phyloP scores from a whole-genome alignment of 1,140 invertebrate genomes.

The Drosophila trapezifrons region DNA sequence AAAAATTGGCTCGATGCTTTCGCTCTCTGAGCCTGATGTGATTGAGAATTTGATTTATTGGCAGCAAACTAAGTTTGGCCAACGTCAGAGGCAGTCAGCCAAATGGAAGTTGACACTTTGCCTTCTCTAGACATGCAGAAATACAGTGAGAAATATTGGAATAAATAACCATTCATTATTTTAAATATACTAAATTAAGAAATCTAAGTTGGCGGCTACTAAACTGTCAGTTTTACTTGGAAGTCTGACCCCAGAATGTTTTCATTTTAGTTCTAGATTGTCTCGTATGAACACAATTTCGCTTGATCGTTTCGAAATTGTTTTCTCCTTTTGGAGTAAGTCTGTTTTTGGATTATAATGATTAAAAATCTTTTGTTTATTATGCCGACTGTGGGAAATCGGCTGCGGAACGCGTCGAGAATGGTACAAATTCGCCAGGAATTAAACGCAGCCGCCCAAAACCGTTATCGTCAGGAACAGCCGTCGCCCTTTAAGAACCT shows the following conservation, averaged over 20 bases:
- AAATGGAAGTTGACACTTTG: conserved; percentile 43
- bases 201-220: not conserved
- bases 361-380: not conserved
- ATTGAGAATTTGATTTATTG: conserved; percentile 78
- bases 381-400: conserved; percentile 3
- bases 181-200: not conserved
- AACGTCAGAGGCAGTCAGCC: conserved; percentile 46
- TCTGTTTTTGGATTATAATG: not conserved
- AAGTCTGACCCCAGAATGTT: not conserved
- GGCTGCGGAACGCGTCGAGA: not conserved
- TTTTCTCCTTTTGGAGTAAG: too few species aligned
- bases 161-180: too few species aligned
- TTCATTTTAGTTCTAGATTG: not conserved
- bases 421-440: not conserved
- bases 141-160: not conserved
- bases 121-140: conserved; percentile 14
- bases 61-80: conserved; percentile 62
- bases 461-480: not conserved
- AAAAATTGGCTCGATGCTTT: conserved; percentile 40
- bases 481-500: not conserved
- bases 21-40: conserved; percentile 52
- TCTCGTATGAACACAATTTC: fast-evolving
- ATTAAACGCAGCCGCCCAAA: too few species aligned
- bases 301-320: not conserved
- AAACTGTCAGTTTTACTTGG: too few species aligned